Base-by-base conservation (phyloP, 2,797 vertebrate genomes). In the Onychomys arenicola region DNA sequence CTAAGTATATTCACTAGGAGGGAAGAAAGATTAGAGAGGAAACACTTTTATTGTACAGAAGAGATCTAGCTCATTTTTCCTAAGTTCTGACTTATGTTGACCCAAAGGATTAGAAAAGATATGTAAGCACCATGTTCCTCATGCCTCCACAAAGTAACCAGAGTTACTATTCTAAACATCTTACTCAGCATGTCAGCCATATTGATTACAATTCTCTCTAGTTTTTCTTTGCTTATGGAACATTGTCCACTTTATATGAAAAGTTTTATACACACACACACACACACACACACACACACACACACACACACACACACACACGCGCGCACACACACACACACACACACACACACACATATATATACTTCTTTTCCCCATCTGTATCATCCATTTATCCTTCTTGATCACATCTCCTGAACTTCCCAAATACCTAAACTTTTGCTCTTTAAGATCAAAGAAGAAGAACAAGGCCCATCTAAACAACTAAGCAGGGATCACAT, bases 131-230 rank as follows among this genome's bases (percentile, higher is more conserved):
- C 19, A 55, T 76, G 27, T 17, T 14, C 43, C 94, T 97, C 49
- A 91, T 9, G 87, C 52, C 12, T 69, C 89, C 95, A 96, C n/a
- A 94, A 27, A 27, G 27, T 29, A 96, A 76, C 57, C 78, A 52
- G 52, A 94, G 55, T 80, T 89, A 76, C 7, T 92, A 14, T 87
- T 91, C 17, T 86, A 59, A 93, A 94, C 71, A 92, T 34, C 80
- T 87, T 85, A 73, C 55, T 92, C 43, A 86, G 8, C 69, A 86
- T 32, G 14, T 40, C 52, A 96, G 37, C 63, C 52, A 19, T 71
- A 90, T 9, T 86, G 85, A 52, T 93, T 63, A 90, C 90, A 94
- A 93, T 83, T 17, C 46, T 90, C 25, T 75, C 71, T 96, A 37
- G n/a, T n/a, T 88, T 91, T 69, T 25, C 32, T 95, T 89, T 86